Base-by-base conservation (phyloP, 2,888 invertebrate genomes). In the Heliconius hortense region DNA sequence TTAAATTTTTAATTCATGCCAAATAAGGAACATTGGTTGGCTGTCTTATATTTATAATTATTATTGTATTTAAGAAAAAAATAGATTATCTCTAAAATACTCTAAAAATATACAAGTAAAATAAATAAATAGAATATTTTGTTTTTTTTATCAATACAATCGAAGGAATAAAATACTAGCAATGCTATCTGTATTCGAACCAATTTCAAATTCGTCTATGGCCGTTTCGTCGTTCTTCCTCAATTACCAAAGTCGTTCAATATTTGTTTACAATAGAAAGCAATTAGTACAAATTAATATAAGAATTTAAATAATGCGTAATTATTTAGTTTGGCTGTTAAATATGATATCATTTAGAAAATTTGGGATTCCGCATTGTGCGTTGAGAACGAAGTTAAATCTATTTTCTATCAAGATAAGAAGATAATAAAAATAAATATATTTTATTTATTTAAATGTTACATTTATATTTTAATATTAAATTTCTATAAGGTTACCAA, bases 1-100 rank as follows among this genome's bases (percentile, higher is more conserved):
- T 69, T 4, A 15, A 56, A 35, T 69, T 56, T 31, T 69, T 56
- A 69, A 69, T 56, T 35, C 24, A 43, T 66, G 24, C 39, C 39
- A 39, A 39, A 39, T 66, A 66, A 24, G 3, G 3, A 24, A 15
- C 39, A 15, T 0, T 24, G 8, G 66, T 63, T 48, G 21, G 8
- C 31, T 31, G 21, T 21, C 18, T 28, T 2, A 24, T 11, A 26
- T 26, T 60, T 26, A 60, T 35, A 35, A 35, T 31, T 31, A 31
- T 31, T 35, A 35, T 35, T 35, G 10, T 35, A 10, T 35, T 18
- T n/a, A n/a, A n/a, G n/a, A 21, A 13, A 62, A 62, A 26, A 62
- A 18, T 15, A 18, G 18, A 24, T 4, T 5, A 60, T 5, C 26
- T 26, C 26, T 26, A 28, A 62, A 62, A 15, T 18, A 1, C 21